Conservation (phyloP, 2,888 invertebrate genomes). For the Pilophorus perplexus region DNA sequence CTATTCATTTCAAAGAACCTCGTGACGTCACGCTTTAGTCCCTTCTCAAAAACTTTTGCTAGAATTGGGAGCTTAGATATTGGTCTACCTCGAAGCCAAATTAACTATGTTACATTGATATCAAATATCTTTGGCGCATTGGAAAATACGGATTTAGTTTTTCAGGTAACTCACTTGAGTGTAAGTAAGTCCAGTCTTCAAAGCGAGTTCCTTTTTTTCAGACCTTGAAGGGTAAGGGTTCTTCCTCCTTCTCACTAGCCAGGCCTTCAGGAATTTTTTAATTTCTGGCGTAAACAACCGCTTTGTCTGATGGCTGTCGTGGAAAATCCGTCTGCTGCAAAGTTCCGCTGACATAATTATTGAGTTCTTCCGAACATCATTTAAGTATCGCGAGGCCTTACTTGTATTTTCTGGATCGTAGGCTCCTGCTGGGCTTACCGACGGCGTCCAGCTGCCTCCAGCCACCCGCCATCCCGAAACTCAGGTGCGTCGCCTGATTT, state of each 20-base stretch:
- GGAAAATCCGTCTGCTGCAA: constrained; percentile 43
- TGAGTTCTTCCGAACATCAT: neutral
- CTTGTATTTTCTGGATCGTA: constrained; percentile 43
- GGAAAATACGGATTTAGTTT: too few species aligned
- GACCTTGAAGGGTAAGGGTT: constrained; percentile 76
- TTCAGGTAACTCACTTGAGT: constrained; percentile 65
- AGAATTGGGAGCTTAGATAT: too few species aligned
- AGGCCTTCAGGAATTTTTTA: constrained; percentile 72
- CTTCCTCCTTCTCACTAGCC: constrained; percentile 71
- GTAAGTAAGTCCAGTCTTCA: constrained; percentile 73
- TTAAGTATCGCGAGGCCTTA: constrained; percentile 16
- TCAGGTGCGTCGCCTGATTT: too few species aligned
- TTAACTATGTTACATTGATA: too few species aligned
- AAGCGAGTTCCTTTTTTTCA: constrained; percentile 69
- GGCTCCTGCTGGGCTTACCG: constrained; percentile 37
- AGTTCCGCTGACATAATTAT: too few species aligned
- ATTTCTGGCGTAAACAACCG: constrained; percentile 76
- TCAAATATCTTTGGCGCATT: too few species aligned
- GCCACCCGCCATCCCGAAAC: constrained; percentile 37
- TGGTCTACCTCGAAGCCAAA: neutral
- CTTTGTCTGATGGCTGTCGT: constrained; percentile 54
- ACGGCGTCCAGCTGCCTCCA: constrained; percentile 39
- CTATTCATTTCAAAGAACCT: too few species aligned
- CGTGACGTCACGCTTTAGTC: too few species aligned
- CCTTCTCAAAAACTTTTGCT: too few species aligned